phyloP scores from a whole-genome alignment of 2,113 vertebrate species.

The Cinclus cinclus region DNA sequence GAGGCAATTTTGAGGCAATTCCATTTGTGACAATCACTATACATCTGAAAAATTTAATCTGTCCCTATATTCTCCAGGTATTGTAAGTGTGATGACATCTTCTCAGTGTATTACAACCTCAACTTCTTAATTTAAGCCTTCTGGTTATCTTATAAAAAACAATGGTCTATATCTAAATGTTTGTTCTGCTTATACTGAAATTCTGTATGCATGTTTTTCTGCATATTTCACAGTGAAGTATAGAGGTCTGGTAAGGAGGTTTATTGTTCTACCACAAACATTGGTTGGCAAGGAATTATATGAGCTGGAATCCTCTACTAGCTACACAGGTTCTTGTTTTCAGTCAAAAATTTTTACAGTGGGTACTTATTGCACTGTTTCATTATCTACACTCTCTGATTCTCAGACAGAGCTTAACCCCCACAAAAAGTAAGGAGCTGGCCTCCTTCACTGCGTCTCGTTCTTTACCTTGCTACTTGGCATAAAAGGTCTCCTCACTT shows the following conservation, averaged over 20 bases:
- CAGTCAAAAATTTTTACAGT: background rate
- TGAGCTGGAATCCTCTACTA: background rate
- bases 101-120: background rate
- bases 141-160: background rate
- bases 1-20: background rate
- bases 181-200: background rate
- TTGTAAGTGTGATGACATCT: background rate
- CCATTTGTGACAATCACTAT: background rate
- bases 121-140: background rate
- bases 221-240: background rate
- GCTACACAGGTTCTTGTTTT: background rate
- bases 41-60: background rate
- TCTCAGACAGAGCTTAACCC: background rate
- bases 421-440: background rate
- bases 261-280: background rate
- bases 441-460: background rate
- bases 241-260: background rate
- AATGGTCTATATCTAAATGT: background rate
- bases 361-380: background rate
- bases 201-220: background rate
- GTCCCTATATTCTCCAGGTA: background rate
- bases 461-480: background rate
- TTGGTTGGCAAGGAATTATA: background rate
- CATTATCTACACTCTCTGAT: rapidly evolving
- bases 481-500: background rate